Evolutionary conservation across 2,797 vertebrate species (phyloP), one percentile per base, ranked within the genome.

Genomic region (Halcyon smyrnensis): DNA sequence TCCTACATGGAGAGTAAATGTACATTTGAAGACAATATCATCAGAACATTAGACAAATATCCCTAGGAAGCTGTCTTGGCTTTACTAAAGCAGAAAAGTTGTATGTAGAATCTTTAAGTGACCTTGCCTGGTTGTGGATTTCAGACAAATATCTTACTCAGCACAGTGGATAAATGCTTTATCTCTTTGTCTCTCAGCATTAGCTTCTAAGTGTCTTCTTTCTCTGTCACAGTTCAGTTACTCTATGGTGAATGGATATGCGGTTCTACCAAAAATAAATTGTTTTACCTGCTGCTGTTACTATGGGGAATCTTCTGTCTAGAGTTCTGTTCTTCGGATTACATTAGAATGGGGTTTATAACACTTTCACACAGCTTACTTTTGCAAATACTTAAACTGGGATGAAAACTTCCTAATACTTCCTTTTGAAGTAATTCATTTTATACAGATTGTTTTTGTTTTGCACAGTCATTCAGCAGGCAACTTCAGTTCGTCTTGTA

Each of bases 381-480:
- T 84, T 54, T 91, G 59, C 51, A 90, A 95, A 84, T 73, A n/a
- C 30, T 57, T 69, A 34, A 87, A 84, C 46, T 54, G 59, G 84
- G 67, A 54, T 27, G 30, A 90, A 87, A 95, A 70, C 28, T 74
- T 82, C 27, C 34, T 69, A 51, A 32, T 63, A 59, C 27, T 92
- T 84, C 73, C 46, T 93, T 95, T 43, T 93, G 77, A 84, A 89
- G 54, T 43, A 92, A 73, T 23, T 76, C 5, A 14, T 62, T 78
- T n/a, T 71, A 6, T 88, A 88, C 37, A 91, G 65, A 86, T 85
- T 53, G 27, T 62, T 77, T 92, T 56, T 83, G 34, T 84, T 94
- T 91, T 91, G 89, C 87, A 73, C 51, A 79, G 84, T 95, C 84
- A 95, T 84, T 91, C 84, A 87, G 87, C 21, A 59, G 62, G 56